Conservation (phyloP, 2,113 vertebrate genomes). For the Geococcyx californianus region DNA sequence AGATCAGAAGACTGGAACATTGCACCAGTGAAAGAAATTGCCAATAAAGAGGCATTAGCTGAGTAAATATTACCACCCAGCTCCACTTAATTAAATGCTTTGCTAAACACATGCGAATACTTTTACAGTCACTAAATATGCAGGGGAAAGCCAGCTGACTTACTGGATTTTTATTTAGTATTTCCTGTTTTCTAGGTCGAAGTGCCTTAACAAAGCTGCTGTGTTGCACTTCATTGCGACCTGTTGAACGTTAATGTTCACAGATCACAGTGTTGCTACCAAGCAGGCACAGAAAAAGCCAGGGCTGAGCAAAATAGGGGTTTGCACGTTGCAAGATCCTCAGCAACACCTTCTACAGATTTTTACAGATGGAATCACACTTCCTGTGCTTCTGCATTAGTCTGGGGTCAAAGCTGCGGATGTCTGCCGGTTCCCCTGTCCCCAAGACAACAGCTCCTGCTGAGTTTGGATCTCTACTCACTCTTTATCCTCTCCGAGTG, state of each 20-base stretch:
- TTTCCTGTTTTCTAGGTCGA: constrained; percentile 16
- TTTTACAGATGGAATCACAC: not conserved
- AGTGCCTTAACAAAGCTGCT: not conserved
- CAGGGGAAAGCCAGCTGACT: not conserved
- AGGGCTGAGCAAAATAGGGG: not conserved
- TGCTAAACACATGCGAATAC: not conserved
- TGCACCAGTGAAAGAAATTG: not conserved
- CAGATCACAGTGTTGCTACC: rapidly evolving
- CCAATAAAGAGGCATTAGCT: not conserved
- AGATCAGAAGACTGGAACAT: not conserved
- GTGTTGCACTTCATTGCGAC: not conserved
- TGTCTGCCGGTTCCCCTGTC: not conserved
- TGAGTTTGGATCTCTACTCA: rapidly evolving
- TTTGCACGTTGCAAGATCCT: not conserved
- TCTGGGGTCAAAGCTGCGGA: not conserved
- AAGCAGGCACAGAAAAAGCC: not conserved
- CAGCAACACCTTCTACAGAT: not conserved
- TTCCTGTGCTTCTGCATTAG: not conserved
- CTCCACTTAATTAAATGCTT: constrained; percentile 18
- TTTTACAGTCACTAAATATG: not conserved
- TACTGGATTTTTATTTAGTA: not conserved
- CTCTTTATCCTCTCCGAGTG: not conserved
- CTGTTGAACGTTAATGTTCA: not conserved
- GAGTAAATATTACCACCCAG: constrained; percentile 19
- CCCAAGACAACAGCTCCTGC: not conserved